Conservation (phyloP, 2,113 vertebrate genomes). For the Calonectris borealis region DNA sequence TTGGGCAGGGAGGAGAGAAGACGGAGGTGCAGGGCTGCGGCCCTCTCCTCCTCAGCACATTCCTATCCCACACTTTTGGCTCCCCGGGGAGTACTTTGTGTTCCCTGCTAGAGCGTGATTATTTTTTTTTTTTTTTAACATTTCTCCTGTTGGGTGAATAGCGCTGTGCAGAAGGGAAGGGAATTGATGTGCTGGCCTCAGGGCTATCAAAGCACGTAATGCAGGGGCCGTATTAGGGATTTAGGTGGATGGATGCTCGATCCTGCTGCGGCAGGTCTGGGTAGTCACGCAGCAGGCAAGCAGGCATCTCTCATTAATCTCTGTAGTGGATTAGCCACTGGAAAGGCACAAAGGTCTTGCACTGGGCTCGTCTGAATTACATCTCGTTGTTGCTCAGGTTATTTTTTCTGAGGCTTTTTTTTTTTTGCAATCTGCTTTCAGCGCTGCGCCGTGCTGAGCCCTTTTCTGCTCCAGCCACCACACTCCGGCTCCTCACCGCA, state of each 20-base stretch:
- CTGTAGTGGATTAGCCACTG: neutral
- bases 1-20: neutral
- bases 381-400: neutral
- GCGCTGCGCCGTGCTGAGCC: accelerated
- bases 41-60: neutral
- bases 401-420: neutral
- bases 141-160: neutral
- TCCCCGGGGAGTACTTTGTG: neutral
- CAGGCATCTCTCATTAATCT: neutral
- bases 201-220: neutral
- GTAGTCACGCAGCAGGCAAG: neutral
- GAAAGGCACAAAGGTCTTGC: neutral
- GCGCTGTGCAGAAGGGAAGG: neutral
- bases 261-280: neutral
- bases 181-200: neutral
- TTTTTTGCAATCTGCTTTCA: neutral
- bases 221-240: neutral
- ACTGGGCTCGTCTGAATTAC: neutral
- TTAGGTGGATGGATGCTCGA: neutral
- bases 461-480: neutral
- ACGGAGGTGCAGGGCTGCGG: neutral
- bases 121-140: neutral
- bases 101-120: neutral
- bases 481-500: neutral
- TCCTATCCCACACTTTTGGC: neutral